Evolutionary conservation across 2,797 vertebrate species (phyloP), one percentile per base, ranked within the genome.

Genomic region (Epinephelus awoara): DNA sequence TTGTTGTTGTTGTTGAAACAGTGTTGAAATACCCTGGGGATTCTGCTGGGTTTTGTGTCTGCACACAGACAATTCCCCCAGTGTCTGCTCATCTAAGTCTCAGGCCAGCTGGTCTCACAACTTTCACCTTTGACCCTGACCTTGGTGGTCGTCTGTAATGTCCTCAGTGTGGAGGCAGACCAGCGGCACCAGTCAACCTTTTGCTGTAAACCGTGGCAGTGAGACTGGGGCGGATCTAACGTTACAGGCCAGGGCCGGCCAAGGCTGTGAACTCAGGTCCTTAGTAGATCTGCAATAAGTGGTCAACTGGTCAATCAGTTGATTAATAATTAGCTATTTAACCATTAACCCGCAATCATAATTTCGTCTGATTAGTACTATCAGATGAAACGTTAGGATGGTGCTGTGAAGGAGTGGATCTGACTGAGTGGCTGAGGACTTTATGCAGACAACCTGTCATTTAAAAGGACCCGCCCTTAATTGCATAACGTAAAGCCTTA

Each of bases 101-200:
- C 13, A 62, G 29, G 65, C 84, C 62, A 78, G 49, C 56, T 44
- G 54, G 25, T 58, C 51, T 72, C 52, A 29, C 52, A 19, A 0
- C 67, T 57, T 62, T 80, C 61, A 82, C 81, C 89, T 90, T 73
- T 77, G 54, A 55, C 85, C 64, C 64, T 63, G 61, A 58, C 72
- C 75, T 83, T 74, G 54, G 38, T 46, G 51, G 15, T 61, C 14
- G 57, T 64, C 56, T 63, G 79, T 71, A 62, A 50, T 29, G n/a
- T 47, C 55, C 74, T 72, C 67, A 29, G 74, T 50, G 66, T 72
- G 79, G 57, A 47, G 54, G 51, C 85, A 81, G 86, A 85, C 76
- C 68, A 47, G 67, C 55, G 84, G 73, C 73, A 80, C 83, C 75
- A 61, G 44, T 66, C 38, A 29, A 18, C 46, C 38, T 49, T 27